Evolutionary conservation across 2,888 invertebrate genomes (phyloP), one percentile per base, ranked within the genome.

Genomic region (Epistrophe grossulariae): DNA sequence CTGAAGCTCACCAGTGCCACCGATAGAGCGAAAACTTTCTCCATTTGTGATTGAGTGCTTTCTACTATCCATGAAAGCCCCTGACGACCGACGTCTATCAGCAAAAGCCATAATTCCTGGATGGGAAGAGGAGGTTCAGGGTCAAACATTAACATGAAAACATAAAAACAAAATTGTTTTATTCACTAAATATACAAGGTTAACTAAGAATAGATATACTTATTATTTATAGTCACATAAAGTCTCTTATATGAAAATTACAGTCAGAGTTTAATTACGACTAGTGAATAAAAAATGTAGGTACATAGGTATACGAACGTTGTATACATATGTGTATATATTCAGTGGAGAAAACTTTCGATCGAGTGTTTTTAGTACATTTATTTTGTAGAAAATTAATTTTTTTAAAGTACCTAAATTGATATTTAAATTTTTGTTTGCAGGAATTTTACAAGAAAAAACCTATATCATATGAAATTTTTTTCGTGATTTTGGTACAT

Each of bases 61-160:
- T 88, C 93, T 91, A 77, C 91, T 90, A 77, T 93, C 93, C 68
- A 91, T 89, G 88, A 93, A 92, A 89, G 92, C 92, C 79, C 92
- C 92, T 13, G 93, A 92, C 64, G 92, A 92, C 82, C 93, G 91
- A 19, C 93, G 90, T 88, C 92, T 90, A 88, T 93, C 93, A 85
- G 92, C 93, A 89, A 93, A 93, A 84, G 92, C 92, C 89, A 93
- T 93, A 24, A 93, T 89, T 88, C 93, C 93, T 92, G 81, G 43
- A 76, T 31, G 4, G 3, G 17, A 24, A 7, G 10, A 40, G n/a
- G 10, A 10, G n/a, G 17, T 70, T 68, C 11, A 31, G 24, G 60
- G 13, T 35, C 60, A 57, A 31, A 31, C 31, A 50, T 48, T 28
- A 24, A 43, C 57, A 43, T 52, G 28, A 8, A 62, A 28, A 19